These are phyloP conservation scores for Corbicula japonica DNA, from an alignment of 2,888 invertebrate species.

Conservation along the genomic window DNA sequence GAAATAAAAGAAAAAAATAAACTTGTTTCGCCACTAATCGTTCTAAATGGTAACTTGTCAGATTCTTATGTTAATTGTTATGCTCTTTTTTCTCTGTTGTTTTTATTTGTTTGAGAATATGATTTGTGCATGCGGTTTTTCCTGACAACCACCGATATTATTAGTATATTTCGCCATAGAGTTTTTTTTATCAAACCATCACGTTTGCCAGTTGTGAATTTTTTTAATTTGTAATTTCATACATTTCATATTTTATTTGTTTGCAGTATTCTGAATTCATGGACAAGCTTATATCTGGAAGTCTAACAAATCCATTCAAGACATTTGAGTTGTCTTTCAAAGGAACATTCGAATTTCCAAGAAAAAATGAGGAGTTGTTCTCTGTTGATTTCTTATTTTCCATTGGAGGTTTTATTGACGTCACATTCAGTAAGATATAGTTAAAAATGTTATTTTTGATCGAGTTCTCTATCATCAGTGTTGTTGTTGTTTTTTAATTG, in stretches of 20 bases:
- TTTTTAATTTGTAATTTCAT: neutral
- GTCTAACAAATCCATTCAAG: slow-evolving; percentile 56
- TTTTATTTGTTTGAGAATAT: no score
- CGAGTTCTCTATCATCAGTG: neutral
- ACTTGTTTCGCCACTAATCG: no score
- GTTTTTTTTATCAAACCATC: neutral
- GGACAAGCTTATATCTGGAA: slow-evolving; percentile 44
- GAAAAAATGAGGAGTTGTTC: slow-evolving; percentile 37
- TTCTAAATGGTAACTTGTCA: no score
- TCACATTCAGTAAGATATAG: slow-evolving; percentile 57
- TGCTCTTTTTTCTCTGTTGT: no score
- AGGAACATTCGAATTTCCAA: slow-evolving; percentile 58
- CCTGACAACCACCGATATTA: neutral
- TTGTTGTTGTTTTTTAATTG: neutral
- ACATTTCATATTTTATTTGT: slow-evolving; percentile 9
- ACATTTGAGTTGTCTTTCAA: slow-evolving; percentile 63
- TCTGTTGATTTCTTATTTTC: neutral
- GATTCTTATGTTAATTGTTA: no score
- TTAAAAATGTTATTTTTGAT: neutral
- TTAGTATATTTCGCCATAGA: neutral
- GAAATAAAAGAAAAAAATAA: no score
- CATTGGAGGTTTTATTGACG: slow-evolving; percentile 41
- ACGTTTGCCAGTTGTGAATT: neutral
- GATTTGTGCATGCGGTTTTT: no score
- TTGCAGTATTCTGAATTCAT: slow-evolving; percentile 74